Evolutionary conservation across 2,888 invertebrate genomes (phyloP), one percentile per base, ranked within the genome.

Genomic region (Drosophila austrosaltans): DNA sequence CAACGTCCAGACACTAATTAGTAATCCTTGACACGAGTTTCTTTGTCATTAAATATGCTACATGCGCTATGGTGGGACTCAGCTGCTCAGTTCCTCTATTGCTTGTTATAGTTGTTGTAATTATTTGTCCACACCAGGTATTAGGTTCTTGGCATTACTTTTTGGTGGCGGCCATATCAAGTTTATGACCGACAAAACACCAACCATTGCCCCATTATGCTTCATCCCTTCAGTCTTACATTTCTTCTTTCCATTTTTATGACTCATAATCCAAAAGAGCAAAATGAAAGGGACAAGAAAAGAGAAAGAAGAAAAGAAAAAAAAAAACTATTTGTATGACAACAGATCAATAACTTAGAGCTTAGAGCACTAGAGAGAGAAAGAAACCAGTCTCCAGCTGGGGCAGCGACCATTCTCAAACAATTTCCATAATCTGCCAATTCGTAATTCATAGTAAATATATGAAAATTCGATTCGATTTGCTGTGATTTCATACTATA

Each of bases 1-100:
- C 83, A 87, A 80, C 72, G 87, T 84, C 87, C 88, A 87, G 83
- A 82, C 82, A 86, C 88, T 86, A 86, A 86, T 86, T 86, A 86
- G 88, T 87, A 87, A 87, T 86, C 88, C 85, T 82, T 86, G 83
- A 86, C 85, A 86, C 85, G 83, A 87, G 85, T 82, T 76, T 74
- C 86, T 76, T 73, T 79, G 80, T 79, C 86, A 87, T 86, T 86
- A 86, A 83, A 83, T 83, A 85, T 84, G 82, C 82, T 74, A 86
- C 79, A 82, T 83, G 86, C 81, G 81, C 57, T 76, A 81, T 57
- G 54, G 53, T 40, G 36, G 63, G 22, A 62, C 67, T 54, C 64
- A 12, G 39, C 48, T 66, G 58, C 25, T 61, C 16, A 16, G 28
- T 42, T 54, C 44, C 32, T 54, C 25, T 40, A 28, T 42, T 54